A percentile compares a stretch with the other conserved stretches of the same genome.
Conservation (phyloP, 1,140 invertebrate species). For the Bacillus rossius region DNA sequence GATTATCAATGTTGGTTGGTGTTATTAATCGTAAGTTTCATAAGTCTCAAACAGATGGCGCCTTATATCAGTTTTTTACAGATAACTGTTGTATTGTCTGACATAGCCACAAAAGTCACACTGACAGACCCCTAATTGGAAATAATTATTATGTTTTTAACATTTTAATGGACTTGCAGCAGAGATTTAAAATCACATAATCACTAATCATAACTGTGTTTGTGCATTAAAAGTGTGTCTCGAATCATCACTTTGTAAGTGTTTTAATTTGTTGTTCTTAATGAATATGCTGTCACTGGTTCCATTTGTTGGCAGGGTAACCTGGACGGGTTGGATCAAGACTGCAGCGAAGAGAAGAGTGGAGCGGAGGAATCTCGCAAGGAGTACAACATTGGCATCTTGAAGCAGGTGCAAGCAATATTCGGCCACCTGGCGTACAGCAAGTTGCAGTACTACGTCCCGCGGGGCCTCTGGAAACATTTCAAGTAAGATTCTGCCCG, state of each 20-base stretch:
- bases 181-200: too few relatives aligned
- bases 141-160: too few relatives aligned
- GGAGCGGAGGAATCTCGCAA: conserved; percentile 49
- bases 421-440: conserved; percentile 96
- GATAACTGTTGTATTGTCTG: too few relatives aligned
- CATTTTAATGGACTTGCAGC: too few relatives aligned
- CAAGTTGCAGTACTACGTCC: conserved; percentile 95
- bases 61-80: too few relatives aligned
- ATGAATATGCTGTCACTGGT: too few relatives aligned
- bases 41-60: too few relatives aligned
- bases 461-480: conserved; percentile 94
- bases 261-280: neutral
- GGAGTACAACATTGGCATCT: conserved; percentile 92
- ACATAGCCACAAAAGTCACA: too few relatives aligned
- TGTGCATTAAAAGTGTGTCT: neutral
- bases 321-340: conserved; percentile 46
- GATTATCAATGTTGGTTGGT: too few relatives aligned
- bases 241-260: neutral
- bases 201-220: too few relatives aligned
- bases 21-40: too few relatives aligned
- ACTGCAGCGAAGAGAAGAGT: conserved; percentile 41
- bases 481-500: conserved; percentile 95
- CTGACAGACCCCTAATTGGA: too few relatives aligned
- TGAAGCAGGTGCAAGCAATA: conserved; percentile 96
- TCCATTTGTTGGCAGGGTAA: conserved; percentile 19